Base-by-base conservation (phyloP, 2,888 invertebrate genomes). In the Stegana nigrithorax region DNA sequence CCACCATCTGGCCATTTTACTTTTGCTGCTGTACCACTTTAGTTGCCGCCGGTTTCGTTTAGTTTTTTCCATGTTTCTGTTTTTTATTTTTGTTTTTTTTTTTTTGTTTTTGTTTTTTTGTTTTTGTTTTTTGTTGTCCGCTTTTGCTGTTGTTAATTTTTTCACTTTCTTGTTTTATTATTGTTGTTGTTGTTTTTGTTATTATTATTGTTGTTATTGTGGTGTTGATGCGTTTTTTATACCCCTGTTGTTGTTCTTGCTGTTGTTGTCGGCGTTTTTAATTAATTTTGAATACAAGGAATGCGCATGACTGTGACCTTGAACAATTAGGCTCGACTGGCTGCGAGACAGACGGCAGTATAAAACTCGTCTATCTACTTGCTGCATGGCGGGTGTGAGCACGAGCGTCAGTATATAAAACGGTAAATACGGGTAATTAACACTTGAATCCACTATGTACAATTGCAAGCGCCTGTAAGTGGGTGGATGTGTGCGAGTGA, bases 281-380 rank as follows among this genome's bases (percentile, higher is more conserved):
- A 80, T 80, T 75, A 80, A 75, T 78, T 76, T 71, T 69, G 72
- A 78, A 73, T 73, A 69, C 80, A 70, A 75, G 73, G 78, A 75
- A 75, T 75, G 75, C 80, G 75, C 75, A 75, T 75, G 75, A 62
- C 80, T 75, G 76, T 75, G 75, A 75, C 75, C 75, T 75, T 75
- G 75, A 80, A 78, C 72, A 72, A 80, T 75, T 75, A 72, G 80
- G 75, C 71, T 67, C 75, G 67, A 66, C 39, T 8, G 10, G 36
- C 36, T 8, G 10, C 5, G 14, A n/a, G 39, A 5, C 39, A 39
- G 39, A n/a, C 39, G 17, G 47, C 25, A 23, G 25, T 10, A 39
- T 39, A 2, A 4, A 47, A 23, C 47, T 47, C 23, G 47, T 47
- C n/a, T n/a, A n/a, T n/a, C n/a, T n/a, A n/a, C n/a, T n/a, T n/a